These are phyloP conservation scores for Cheirogaleus medius DNA, from an alignment of 2,113 vertebrate species.

Conservation along the genomic window DNA sequence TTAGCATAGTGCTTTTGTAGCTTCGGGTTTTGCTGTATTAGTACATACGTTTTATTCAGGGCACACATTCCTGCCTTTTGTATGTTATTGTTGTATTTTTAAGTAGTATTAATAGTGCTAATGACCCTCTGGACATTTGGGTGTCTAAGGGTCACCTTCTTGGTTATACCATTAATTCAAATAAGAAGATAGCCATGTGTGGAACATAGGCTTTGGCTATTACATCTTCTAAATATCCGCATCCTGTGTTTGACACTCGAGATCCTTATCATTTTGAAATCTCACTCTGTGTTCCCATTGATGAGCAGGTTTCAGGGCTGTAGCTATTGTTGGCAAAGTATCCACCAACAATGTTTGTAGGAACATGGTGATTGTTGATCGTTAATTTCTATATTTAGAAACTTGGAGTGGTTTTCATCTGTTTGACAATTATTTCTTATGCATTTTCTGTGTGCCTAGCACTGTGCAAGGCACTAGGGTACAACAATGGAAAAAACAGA, in stretches of 20 bases:
- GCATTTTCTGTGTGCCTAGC: background rate
- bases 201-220: background rate
- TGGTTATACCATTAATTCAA: background rate
- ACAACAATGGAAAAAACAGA: background rate
- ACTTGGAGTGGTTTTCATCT: background rate
- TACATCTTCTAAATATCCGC: background rate
- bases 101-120: background rate
- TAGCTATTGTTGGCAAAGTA: background rate
- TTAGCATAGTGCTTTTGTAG: background rate
- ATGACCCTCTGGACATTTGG: background rate
- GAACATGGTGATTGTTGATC: background rate
- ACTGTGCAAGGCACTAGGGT: background rate
- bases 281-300: rapidly evolving
- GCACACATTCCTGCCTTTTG: background rate
- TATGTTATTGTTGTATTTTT: background rate
- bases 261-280: background rate
- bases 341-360: background rate
- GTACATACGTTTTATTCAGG: background rate
- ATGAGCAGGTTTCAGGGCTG: background rate
- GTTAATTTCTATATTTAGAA: background rate
- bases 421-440: background rate
- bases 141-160: background rate
- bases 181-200: background rate
- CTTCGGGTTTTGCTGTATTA: background rate
- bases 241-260: background rate